Conservation (phyloP, 2,113 vertebrate species). For the Pantherophis guttatus region DNA sequence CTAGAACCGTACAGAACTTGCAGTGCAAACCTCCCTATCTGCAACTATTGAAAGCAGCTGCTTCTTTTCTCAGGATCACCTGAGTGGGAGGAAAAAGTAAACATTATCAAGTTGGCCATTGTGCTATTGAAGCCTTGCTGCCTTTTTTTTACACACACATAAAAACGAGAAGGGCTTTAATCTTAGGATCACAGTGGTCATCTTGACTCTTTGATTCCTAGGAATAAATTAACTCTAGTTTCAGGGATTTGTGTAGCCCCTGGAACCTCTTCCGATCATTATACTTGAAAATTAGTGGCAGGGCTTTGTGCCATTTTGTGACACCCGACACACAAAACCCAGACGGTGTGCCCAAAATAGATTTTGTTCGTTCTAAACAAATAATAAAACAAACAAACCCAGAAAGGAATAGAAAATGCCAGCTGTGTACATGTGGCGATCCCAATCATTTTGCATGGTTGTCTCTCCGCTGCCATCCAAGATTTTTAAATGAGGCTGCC, state of each 20-base stretch:
- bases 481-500: background rate
- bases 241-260: background rate
- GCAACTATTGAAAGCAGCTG: background rate
- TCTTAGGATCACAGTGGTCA: background rate
- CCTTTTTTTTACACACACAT: background rate
- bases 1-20: background rate
- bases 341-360: background rate
- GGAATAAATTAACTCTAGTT: background rate
- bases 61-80: background rate
- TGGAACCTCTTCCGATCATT: background rate
- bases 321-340: background rate
- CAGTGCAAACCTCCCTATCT: background rate
- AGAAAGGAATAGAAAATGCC: background rate
- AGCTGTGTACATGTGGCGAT: background rate
- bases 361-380: background rate
- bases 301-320: background rate
- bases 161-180: background rate
- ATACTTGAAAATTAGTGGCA: background rate
- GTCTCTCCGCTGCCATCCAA: background rate
- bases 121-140: background rate
- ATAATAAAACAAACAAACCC: background rate
- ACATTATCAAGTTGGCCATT: background rate
- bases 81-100: background rate
- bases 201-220: background rate
- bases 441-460: background rate